These are phyloP conservation scores for Scomber scombrus DNA, from an alignment of 2,113 vertebrate genomes.

Conservation along the genomic window DNA sequence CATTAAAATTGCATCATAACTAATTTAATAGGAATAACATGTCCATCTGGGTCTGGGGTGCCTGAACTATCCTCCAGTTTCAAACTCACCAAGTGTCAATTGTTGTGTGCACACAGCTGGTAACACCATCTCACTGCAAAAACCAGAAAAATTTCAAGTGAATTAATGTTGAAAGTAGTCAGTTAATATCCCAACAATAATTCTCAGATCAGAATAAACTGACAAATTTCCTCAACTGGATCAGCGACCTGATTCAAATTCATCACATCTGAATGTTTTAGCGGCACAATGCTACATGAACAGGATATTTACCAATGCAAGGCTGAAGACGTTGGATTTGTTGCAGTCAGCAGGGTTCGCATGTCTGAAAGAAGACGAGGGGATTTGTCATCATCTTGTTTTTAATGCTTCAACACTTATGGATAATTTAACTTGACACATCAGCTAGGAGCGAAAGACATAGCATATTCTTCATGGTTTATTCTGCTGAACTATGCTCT, in stretches of 20 bases:
- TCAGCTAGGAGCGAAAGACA: constrained; percentile 87
- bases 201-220: constrained; percentile 70
- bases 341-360: neutral
- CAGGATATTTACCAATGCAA: constrained; percentile 27
- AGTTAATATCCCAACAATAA: fast-evolving
- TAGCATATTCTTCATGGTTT: constrained; percentile 70
- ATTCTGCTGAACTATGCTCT: constrained; percentile 88
- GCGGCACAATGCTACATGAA: fast-evolving
- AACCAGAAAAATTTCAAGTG: fast-evolving
- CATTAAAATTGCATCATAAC: too few relatives aligned
- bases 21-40: neutral
- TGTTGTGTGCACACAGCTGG: fast-evolving
- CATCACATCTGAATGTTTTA: constrained; percentile 75
- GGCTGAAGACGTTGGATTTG: fast-evolving
- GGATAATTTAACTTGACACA: neutral
- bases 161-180: fast-evolving
- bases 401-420: fast-evolving
- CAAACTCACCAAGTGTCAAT: constrained; percentile 11
- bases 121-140: fast-evolving
- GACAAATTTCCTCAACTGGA: constrained; percentile 79
- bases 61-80: fast-evolving
- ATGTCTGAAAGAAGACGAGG: neutral
- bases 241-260: constrained; percentile 88
- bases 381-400: fast-evolving
- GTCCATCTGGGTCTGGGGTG: neutral